Evolutionary conservation across 2,888 invertebrate species (phyloP).

Genomic region (Frankliniella intonsa): DNA sequence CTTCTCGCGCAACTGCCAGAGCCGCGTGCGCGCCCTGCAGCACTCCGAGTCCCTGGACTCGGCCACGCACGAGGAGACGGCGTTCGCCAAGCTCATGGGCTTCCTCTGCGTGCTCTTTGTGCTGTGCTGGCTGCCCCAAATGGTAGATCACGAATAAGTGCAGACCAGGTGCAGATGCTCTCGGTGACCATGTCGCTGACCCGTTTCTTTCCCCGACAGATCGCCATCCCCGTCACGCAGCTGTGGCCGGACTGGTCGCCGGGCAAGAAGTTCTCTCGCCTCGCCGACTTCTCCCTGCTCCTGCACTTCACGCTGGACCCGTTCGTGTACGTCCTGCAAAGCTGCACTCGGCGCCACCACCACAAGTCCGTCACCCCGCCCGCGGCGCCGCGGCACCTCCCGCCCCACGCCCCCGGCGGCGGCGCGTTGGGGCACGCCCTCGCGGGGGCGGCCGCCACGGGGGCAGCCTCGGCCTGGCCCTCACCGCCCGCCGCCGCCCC

Average conservation of each 20-base stretch:
- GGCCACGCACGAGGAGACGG: constrained; percentile 73
- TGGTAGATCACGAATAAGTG: constrained; percentile 55
- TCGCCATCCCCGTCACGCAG: constrained; percentile 61
- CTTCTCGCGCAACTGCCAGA: neutral
- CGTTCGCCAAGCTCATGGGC: constrained; percentile 80
- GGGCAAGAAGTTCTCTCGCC: constrained; percentile 49
- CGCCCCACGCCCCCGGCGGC: neutral
- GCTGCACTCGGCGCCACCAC: constrained; percentile 33
- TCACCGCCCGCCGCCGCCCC: neutral
- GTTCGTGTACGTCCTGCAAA: constrained; percentile 68
- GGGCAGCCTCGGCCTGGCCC: neutral
- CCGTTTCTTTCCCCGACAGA: constrained; percentile 46
- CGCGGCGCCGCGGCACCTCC: neutral
- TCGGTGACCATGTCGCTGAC: neutral
- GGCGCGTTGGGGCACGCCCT: constrained; percentile 1
- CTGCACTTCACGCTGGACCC: constrained; percentile 80
- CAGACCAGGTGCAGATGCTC: constrained; percentile 31
- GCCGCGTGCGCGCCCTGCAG: neutral
- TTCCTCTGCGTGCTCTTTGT: constrained; percentile 76
- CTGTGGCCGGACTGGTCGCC: constrained; percentile 46
- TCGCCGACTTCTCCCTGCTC: constrained; percentile 71
- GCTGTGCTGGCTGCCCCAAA: constrained; percentile 82
- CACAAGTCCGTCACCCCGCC: neutral
- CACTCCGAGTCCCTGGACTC: constrained; percentile 41
- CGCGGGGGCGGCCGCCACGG: constrained; percentile 19